Base-by-base conservation (phyloP, 2,888 invertebrate genomes). In the Stratiomys singularior region DNA sequence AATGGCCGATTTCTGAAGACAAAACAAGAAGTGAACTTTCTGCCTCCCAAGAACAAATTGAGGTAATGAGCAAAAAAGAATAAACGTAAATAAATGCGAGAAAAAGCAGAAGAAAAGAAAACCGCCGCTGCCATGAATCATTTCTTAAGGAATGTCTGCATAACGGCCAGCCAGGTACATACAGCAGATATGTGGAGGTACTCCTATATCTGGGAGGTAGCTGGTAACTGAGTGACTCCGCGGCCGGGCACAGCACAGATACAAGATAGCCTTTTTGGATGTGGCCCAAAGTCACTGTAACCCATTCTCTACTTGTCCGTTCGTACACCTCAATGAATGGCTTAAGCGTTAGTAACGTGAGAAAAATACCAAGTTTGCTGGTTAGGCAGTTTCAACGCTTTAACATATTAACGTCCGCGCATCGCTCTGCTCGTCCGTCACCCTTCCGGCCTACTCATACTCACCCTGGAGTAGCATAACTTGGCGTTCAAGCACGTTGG, bases 11-110 rank as follows among this genome's bases (percentile, higher is more conserved):
- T 52, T 5, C 37, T 18, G 18, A 66, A 30, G 37, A 66, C 37
- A 66, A 66, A 37, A 66, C 37, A 66, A 66, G 66, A 66, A 66
- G 66, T 66, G 18, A 66, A 69, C 47, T 47, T 69, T 15, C 69
- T 30, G 69, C 69, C 69, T 69, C 25, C 69, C 47, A 47, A 69
- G 69, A 69, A 69, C 69, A 69, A 69, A 69, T 69, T 69, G 69
- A 46, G 69, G 69, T 69, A 69, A 60, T 60, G 60, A 69, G 69
- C 69, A 47, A 69, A 69, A 69, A 69, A 46, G 25, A 69, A 69
- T 47, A 27, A 69, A 47, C 30, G n/a, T 25, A 69, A 69, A 46
- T 25, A 69, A 46, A 69, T 47, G 47, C 47, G 25, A 46, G 18
- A 23, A 21, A 69, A 46, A 67, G 23, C 13, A 46, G 21, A 25